A percentile compares a stretch with the other conserved stretches of the same genome.
phyloP scores from a whole-genome alignment of 2,888 invertebrate genomes.

The Trichopoda pennipes region DNA sequence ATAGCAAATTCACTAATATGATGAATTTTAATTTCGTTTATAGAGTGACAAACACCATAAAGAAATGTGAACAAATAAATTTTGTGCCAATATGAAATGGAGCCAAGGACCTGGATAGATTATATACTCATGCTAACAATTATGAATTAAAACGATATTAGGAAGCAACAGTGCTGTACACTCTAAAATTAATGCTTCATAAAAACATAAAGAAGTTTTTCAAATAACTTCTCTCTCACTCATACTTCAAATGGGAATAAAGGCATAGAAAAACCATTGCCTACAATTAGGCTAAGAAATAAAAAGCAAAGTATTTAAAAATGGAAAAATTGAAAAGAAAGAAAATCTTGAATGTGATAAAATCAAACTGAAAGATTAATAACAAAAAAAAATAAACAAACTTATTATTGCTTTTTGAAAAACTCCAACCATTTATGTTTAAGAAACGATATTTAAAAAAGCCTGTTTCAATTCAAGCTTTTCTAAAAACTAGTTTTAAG shows the following conservation, averaged over 20 bases:
- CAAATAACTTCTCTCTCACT: not conserved
- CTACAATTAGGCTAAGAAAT: constrained; percentile 45
- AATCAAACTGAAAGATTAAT: constrained; percentile 53
- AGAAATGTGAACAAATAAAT: constrained; percentile 7
- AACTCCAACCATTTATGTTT: constrained; percentile 15
- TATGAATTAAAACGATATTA: not conserved
- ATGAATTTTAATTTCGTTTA: constrained; percentile 4
- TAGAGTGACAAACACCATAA: constrained; percentile 1
- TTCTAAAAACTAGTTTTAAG: constrained; percentile 50
- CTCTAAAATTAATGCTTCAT: not conserved
- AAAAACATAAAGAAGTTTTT: not conserved
- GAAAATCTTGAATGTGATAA: constrained; percentile 55
- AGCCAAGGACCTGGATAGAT: not conserved
- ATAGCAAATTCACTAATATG: not conserved
- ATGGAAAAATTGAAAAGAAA: constrained; percentile 24
- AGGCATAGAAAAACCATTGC: constrained; percentile 28
- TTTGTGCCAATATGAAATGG: constrained; percentile 26
- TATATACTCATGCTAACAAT: too few relatives aligned
- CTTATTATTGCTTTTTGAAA: constrained; percentile 52
- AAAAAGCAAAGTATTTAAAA: constrained; percentile 19
- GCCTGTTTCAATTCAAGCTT: constrained; percentile 49
- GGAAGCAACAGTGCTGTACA: not conserved
- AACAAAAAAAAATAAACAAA: too few relatives aligned
- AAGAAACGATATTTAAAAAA: constrained; percentile 59
- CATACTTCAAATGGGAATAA: not conserved